Base-by-base conservation (phyloP, 2,113 vertebrate genomes). In the Xenotilapia longispinis region DNA sequence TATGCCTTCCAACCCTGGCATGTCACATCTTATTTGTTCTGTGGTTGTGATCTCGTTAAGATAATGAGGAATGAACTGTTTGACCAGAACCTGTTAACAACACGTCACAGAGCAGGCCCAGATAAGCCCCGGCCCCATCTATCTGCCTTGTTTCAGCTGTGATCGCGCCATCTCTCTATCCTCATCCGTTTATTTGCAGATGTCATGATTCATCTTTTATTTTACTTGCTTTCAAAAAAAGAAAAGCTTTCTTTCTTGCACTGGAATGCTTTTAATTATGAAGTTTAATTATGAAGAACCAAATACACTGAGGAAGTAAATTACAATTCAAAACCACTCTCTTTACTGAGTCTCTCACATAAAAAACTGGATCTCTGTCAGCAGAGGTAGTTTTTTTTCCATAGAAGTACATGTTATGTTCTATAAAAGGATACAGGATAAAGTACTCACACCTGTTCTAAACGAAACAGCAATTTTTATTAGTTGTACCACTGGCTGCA, bases 51-150 rank as follows among this genome's bases (percentile, higher is more conserved):
- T 96, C 93, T 93, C 84, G 93, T 95, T 96, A 94, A 93, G 92
- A 95, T 95, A 93, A 93, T 93, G 88, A 86, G 81, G 82, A 84
- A 91, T 92, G 86, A 94, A 94, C 86, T 91, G 89, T 90, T 93
- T 91, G 89, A 84, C 89, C 88, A 75, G 63, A 78, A 89, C 89
- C 84, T 88, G 83, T 89, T 93, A 87, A 93, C 90, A 83, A 84
- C 83, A 79, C 51, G 53, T 92, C 92, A 89, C 86, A 84, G 78
- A 88, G 42, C 65, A 40, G 75, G 13, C 83, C 11, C 73, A 19
- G 92, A 94, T 93, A 94, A 95, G 85, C 83, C 82, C 9, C 5
- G 9, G 65, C 23, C 80, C n/a, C n/a, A 82, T 86, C 86, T 54
- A n/a, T 83, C 90, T 88, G 38, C 49, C 51, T 78, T 68, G 23